Evolutionary conservation across 2,888 invertebrate genomes (phyloP).

Genomic region (Norana najaformis): DNA sequence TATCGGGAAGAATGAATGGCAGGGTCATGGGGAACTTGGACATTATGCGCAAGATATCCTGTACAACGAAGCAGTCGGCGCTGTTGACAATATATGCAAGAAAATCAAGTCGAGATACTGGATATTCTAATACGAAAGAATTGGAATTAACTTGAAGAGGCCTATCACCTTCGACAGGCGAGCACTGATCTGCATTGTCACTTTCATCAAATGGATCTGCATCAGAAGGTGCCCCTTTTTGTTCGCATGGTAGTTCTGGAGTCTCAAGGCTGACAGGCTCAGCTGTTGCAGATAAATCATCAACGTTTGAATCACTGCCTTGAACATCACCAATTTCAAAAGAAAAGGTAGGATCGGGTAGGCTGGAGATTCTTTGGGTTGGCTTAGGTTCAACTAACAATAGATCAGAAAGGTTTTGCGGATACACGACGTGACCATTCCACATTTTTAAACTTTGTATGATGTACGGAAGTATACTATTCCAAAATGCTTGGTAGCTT

Average conservation of each 20-base stretch:
- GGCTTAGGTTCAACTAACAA: background rate
- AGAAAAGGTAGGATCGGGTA: no score
- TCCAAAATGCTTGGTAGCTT: background rate
- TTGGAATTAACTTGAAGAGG: background rate
- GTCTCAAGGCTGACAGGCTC: no score
- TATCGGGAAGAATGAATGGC: background rate
- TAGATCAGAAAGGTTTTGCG: background rate
- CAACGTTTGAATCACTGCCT: no score
- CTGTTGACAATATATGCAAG: background rate
- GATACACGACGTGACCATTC: background rate
- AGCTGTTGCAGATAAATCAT: no score
- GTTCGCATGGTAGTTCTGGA: background rate
- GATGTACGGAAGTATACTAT: background rate
- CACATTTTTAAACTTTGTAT: slow-evolving; percentile 10
- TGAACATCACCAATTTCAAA: no score
- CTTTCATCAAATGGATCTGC: background rate
- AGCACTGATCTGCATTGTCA: background rate
- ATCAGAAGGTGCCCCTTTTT: background rate
- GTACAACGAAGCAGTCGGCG: background rate
- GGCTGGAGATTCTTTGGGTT: background rate
- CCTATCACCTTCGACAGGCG: background rate
- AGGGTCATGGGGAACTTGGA: background rate
- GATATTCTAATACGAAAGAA: background rate
- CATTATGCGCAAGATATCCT: background rate
- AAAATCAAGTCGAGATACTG: background rate